Percentiles rank a stretch among this genome's conserved stretches.
These are phyloP conservation scores for Drosophila siamana DNA, from an alignment of 2,888 invertebrate species.

Conservation along the genomic window DNA sequence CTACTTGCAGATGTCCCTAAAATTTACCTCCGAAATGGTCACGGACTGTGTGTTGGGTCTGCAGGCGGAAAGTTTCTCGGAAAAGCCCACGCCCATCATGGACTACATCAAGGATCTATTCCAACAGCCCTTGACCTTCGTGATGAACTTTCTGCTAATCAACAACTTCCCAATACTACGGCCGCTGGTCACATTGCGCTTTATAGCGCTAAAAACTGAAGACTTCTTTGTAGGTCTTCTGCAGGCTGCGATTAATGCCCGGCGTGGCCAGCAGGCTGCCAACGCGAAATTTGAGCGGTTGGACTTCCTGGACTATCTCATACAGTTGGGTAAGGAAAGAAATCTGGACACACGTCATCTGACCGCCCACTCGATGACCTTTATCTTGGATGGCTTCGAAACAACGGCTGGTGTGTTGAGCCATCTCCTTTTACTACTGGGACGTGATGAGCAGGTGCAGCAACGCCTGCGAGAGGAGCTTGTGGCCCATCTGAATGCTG, in stretches of 20 bases:
- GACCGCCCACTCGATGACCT: conserved; percentile 82
- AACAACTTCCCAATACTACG: conserved; percentile 73
- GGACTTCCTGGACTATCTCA: conserved; percentile 83
- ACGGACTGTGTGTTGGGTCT: conserved; percentile 86
- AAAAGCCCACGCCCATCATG: conserved; percentile 80
- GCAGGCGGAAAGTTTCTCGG: conserved; percentile 84
- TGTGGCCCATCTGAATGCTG: conserved; percentile 38
- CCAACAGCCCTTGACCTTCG: conserved; percentile 60
- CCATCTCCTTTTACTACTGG: conserved; percentile 76
- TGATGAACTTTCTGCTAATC: conserved; percentile 60
- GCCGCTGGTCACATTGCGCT: conserved; percentile 62
- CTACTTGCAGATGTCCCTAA: conserved; percentile 71
- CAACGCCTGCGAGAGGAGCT: conserved; percentile 78
- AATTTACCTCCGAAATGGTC: conserved; percentile 85
- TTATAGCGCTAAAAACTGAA: conserved; percentile 87
- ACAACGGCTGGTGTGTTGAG: conserved; percentile 79
- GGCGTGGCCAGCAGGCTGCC: conserved; percentile 50
- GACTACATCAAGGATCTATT: conserved; percentile 76
- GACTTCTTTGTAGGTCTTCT: conserved; percentile 74
- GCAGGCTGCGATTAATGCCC: conserved; percentile 70
- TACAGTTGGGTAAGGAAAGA: conserved; percentile 78
- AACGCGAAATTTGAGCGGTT: conserved; percentile 66
- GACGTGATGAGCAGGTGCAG: conserved; percentile 69
- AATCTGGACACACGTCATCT: conserved; percentile 62
- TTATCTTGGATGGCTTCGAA: conserved; percentile 84